These are phyloP conservation scores for Copidosoma aretas DNA, from an alignment of 2,888 invertebrate genomes.

Conservation along the genomic window DNA sequence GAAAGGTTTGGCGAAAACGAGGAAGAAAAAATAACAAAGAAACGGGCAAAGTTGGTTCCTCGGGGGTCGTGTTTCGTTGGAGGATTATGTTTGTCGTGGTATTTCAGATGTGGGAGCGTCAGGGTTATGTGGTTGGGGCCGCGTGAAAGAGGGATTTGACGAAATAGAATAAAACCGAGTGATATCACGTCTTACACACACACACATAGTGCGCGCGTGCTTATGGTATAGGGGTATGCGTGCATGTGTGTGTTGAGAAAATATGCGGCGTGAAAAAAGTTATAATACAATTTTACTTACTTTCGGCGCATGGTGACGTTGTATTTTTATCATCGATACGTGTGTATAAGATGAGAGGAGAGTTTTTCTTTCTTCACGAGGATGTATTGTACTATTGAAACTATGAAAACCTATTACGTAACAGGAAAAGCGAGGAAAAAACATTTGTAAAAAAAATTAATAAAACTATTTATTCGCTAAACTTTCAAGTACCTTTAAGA, in stretches of 20 bases:
- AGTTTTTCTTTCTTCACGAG: no score
- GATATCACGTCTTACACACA: no score
- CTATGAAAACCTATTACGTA: neutral
- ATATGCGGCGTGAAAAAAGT: conserved; percentile 17
- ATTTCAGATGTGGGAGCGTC: no score
- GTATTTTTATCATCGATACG: conserved; percentile 18
- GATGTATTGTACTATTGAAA: neutral
- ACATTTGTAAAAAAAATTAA: conserved; percentile 1
- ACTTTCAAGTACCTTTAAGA: conserved; percentile 21
- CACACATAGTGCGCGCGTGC: no score
- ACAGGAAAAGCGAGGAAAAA: neutral
- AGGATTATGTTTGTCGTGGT: no score
- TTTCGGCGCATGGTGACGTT: conserved; percentile 6
- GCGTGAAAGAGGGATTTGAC: no score
- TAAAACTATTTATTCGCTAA: conserved; percentile 22
- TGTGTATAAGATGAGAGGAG: neutral
- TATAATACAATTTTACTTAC: conserved; percentile 17
- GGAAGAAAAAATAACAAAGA: no score
- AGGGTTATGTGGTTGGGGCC: no score
- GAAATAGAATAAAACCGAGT: no score
- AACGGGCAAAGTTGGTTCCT: no score
- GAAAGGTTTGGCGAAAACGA: no score
- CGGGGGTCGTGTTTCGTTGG: no score
- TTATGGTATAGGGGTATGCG: neutral
- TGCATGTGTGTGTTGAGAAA: neutral